Conservation (phyloP, 2,113 vertebrate genomes). For the Nothoprocta perdicaria region DNA sequence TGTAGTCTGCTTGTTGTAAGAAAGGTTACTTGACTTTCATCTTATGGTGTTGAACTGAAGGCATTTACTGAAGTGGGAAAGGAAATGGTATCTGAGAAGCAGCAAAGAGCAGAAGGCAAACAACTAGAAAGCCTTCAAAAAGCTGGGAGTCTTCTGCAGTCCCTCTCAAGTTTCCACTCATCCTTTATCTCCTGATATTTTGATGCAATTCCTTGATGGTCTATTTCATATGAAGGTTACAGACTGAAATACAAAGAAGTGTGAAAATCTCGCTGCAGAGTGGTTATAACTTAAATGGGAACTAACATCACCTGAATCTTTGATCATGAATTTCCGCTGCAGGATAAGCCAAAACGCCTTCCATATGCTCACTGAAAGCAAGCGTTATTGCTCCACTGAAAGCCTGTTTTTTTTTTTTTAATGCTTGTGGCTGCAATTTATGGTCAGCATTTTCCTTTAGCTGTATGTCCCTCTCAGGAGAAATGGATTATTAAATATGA, state of each 20-base stretch:
- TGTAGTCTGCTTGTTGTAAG: not conserved
- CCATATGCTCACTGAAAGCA: not conserved
- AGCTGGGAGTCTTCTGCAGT: not conserved
- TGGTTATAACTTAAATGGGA: not conserved
- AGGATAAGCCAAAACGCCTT: not conserved
- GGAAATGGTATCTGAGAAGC: not conserved
- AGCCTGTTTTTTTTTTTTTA: not conserved
- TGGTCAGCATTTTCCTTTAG: not conserved
- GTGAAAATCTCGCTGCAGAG: not conserved
- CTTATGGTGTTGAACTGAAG: not conserved
- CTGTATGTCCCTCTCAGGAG: not conserved
- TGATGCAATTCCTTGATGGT: not conserved
- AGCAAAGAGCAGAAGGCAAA: not conserved
- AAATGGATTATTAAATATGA: not conserved
- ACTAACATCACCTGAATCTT: constrained; percentile 21
- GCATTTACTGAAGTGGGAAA: not conserved
- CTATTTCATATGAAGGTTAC: not conserved
- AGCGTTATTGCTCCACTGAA: not conserved
- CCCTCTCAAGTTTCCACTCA: not conserved
- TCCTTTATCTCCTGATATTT: not conserved
- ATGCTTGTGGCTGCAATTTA: not conserved
- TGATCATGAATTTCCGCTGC: not conserved
- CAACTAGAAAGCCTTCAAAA: not conserved
- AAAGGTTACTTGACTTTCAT: not conserved
- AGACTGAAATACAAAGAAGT: constrained; percentile 26